Evolutionary conservation across 2,797 vertebrate genomes (phyloP).

Genomic region (Danio choprae): DNA sequence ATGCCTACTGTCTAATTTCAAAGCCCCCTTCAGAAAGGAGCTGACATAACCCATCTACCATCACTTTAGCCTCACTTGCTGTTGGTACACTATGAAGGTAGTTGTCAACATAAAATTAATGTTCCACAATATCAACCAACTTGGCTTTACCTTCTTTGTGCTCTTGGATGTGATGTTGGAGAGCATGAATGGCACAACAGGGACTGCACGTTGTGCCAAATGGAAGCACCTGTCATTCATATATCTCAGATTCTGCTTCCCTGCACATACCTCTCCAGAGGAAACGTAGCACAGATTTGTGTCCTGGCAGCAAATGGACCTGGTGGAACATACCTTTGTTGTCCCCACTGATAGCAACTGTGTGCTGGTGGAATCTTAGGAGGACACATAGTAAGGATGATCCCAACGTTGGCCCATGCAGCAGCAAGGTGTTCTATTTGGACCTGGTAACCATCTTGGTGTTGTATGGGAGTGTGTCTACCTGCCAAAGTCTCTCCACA

Average conservation of each 20-base stretch:
- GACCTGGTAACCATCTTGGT: conserved; percentile 27
- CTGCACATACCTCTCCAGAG: conserved; percentile 28
- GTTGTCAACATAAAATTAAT: conserved; percentile 44
- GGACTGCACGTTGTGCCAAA: conserved; percentile 26
- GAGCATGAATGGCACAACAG: conserved; percentile 31
- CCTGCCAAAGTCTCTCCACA: conserved; percentile 35
- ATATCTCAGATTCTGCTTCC: neutral
- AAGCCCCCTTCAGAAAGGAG: conserved; percentile 20
- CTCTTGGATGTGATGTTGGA: conserved; percentile 3
- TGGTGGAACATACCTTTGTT: conserved; percentile 51
- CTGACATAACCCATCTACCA: neutral
- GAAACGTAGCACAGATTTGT: conserved; percentile 29
- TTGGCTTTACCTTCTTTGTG: neutral
- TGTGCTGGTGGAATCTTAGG: conserved; percentile 36
- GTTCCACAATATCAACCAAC: neutral
- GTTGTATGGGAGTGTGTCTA: conserved; percentile 32
- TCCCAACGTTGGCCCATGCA: conserved; percentile 38
- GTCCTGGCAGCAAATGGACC: conserved; percentile 14
- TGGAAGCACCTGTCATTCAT: neutral
- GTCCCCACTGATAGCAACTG: conserved; percentile 41
- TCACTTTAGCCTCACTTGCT: neutral
- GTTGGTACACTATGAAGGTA: conserved; percentile 29
- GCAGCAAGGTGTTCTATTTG: conserved; percentile 47
- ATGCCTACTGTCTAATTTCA: conserved; percentile 29
- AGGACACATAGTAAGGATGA: conserved; percentile 17